Conservation (phyloP, 2,888 invertebrate species). For the Drosophila tripunctata region DNA sequence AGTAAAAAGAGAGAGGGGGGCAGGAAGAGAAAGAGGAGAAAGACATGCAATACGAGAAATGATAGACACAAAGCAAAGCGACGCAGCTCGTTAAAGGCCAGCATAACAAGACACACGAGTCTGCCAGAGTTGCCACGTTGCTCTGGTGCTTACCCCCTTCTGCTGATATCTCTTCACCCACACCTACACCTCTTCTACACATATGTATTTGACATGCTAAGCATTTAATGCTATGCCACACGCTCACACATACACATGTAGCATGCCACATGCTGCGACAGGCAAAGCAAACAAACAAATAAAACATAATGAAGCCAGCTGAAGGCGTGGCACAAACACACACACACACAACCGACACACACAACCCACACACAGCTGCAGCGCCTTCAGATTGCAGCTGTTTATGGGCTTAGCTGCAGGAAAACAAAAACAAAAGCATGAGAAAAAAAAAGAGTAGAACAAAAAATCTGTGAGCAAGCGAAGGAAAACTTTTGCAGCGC, state of each 20-base stretch:
- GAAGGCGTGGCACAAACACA: conserved; percentile 17
- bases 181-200: too few relatives aligned
- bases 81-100: conserved; percentile 66
- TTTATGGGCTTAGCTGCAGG: conserved; percentile 41
- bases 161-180: not conserved
- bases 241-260: not conserved
- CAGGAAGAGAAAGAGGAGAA: not conserved
- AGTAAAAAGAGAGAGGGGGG: not conserved
- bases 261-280: conserved; percentile 28
- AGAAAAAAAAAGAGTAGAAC: not conserved
- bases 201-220: conserved; percentile 40
- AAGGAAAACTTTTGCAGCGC: conserved; percentile 17
- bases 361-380: conserved; percentile 27
- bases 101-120: conserved; percentile 56
- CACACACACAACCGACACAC: conserved; percentile 11
- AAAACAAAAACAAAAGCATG: conserved; percentile 1
- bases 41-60: conserved; percentile 17
- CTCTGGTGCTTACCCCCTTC: not conserved
- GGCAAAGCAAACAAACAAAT: conserved; percentile 62
- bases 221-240: conserved; percentile 65
- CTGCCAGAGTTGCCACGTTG: conserved; percentile 13
- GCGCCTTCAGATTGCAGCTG: conserved; percentile 33
- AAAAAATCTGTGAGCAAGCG: not conserved
- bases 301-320: conserved; percentile 58
- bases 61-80: conserved; percentile 49